Evolutionary conservation across 2,113 vertebrate genomes (phyloP).

Genomic region (Genyomyrus donnyi): DNA sequence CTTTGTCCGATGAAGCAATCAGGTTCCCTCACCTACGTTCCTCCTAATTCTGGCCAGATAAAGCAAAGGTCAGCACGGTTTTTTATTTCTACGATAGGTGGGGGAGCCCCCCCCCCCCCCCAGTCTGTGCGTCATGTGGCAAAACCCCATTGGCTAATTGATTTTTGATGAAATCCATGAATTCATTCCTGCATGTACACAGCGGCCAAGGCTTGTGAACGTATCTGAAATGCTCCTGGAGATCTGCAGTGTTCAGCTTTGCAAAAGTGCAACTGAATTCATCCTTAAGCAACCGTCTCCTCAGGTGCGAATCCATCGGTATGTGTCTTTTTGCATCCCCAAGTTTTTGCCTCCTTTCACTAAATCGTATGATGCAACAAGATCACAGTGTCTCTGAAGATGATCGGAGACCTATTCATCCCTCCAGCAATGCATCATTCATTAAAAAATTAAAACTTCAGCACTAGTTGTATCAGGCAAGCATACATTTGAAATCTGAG

Average conservation of each 20-base stretch:
- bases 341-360: not conserved
- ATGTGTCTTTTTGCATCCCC: not conserved
- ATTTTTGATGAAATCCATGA: not conserved
- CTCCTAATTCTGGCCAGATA: not conserved
- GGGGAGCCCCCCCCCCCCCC: not conserved
- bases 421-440: not conserved
- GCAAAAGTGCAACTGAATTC: not conserved
- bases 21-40: constrained; percentile 5
- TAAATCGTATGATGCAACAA: not conserved
- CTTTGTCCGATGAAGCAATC: constrained; percentile 16
- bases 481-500: not conserved
- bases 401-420: not conserved
- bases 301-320: not conserved
- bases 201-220: not conserved
- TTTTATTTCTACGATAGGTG: constrained; percentile 21
- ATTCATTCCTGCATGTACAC: not conserved
- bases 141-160: not conserved
- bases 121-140: not conserved
- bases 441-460: not conserved
- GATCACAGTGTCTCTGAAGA: not conserved
- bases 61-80: not conserved
- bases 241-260: not conserved
- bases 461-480: not conserved
- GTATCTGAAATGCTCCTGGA: not conserved
- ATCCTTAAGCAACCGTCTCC: not conserved